phyloP scores from a whole-genome alignment of 2,888 invertebrate species.

The Eupelmus urozonus region DNA sequence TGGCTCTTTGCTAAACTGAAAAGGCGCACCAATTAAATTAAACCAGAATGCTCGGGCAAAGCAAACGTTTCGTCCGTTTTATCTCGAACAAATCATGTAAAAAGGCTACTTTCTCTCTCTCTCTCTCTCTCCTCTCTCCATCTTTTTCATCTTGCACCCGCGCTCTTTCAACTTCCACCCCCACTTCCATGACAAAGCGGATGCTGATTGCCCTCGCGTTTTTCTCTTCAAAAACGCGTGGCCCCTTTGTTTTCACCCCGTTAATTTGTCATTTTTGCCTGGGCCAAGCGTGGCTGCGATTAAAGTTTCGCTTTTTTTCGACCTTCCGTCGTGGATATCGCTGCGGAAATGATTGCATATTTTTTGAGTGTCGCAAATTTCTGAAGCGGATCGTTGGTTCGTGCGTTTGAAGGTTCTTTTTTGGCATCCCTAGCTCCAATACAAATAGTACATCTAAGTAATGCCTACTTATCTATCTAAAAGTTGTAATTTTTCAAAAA shows the following conservation, averaged over 20 bases:
- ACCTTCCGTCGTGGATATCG: too few species aligned
- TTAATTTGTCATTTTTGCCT: constrained; percentile 48
- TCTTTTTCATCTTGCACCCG: constrained; percentile 42
- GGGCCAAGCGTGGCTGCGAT: constrained; percentile 26
- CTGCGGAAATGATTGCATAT: not conserved
- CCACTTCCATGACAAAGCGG: constrained; percentile 24
- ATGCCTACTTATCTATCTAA: too few species aligned
- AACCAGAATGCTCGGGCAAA: constrained; percentile 22
- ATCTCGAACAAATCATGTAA: constrained; percentile 44
- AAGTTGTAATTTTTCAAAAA: too few species aligned
- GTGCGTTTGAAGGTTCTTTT: too few species aligned
- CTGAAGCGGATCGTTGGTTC: too few species aligned
- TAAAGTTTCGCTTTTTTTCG: constrained; percentile 30
- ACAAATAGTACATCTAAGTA: too few species aligned
- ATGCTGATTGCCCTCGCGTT: constrained; percentile 4
- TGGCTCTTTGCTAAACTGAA: not conserved
- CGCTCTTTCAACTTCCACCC: constrained; percentile 26
- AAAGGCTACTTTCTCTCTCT: constrained; percentile 39
- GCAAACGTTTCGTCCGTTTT: constrained; percentile 19
- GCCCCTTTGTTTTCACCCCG: constrained; percentile 17
- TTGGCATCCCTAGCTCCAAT: too few species aligned
- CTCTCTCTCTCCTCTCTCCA: not conserved
- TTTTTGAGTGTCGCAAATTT: not conserved
- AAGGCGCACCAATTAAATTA: constrained; percentile 47
- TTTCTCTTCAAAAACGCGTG: constrained; percentile 13